phyloP scores from a whole-genome alignment of 2,797 vertebrate genomes.

The Danio albolineatus region DNA sequence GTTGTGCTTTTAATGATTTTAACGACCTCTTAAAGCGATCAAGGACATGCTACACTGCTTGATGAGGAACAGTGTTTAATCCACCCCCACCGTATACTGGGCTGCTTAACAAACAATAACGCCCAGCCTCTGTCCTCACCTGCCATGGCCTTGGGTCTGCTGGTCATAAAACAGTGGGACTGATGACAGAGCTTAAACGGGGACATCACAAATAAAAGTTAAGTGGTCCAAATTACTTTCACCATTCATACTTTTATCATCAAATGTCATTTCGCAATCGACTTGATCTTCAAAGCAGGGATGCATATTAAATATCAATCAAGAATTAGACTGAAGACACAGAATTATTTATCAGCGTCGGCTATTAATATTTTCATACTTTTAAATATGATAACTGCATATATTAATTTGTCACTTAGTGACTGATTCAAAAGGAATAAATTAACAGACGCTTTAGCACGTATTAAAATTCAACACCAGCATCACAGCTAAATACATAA shows the following conservation, averaged over 20 bases:
- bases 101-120: slow-evolving; percentile 55
- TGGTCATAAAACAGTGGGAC: slow-evolving; percentile 42
- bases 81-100: slow-evolving; percentile 34
- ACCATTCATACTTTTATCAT: background rate
- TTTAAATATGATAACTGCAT: slow-evolving; percentile 44
- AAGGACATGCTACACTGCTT: slow-evolving; percentile 41
- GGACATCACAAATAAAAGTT: background rate
- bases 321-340: slow-evolving; percentile 22
- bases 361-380: slow-evolving; percentile 44
- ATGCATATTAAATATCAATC: slow-evolving; percentile 33
- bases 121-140: slow-evolving; percentile 38
- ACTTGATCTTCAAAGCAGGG: slow-evolving; percentile 18
- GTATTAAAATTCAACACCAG: slow-evolving; percentile 68
- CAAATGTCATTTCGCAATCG: background rate
- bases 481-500: slow-evolving; percentile 72
- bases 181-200: slow-evolving; percentile 21
- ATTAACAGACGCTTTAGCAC: slow-evolving; percentile 52
- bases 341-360: slow-evolving; percentile 55
- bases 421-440: slow-evolving; percentile 74
- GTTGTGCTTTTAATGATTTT: slow-evolving; percentile 63
- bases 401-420: slow-evolving; percentile 55
- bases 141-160: slow-evolving; percentile 41
- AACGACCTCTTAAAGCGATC: slow-evolving; percentile 50
- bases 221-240: background rate
- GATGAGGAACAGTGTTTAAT: slow-evolving; percentile 52